These are phyloP conservation scores for Ceratoteleas bidentatus DNA, from an alignment of 1,140 invertebrate species.

Conservation along the genomic window DNA sequence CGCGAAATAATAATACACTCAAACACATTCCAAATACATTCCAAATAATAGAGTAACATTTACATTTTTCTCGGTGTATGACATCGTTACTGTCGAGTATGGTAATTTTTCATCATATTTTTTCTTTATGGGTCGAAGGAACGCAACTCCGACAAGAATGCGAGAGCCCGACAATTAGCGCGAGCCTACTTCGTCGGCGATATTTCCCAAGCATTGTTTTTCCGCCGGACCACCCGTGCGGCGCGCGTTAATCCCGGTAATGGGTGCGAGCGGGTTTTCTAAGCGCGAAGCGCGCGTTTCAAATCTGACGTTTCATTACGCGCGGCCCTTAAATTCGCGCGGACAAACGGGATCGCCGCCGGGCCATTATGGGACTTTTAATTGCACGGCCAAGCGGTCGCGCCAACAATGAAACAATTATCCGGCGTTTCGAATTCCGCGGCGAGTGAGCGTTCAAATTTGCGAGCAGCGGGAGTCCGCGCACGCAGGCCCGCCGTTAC, in stretches of 20 bases:
- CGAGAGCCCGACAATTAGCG: conserved; percentile 54
- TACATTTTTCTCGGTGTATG: neutral
- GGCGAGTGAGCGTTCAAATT: conserved; percentile 28
- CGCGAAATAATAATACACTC: no score
- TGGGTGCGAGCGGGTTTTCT: conserved; percentile 9
- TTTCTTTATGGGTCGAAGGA: conserved; percentile 21
- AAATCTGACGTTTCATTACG: conserved; percentile 21
- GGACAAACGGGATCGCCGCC: conserved; percentile 12
- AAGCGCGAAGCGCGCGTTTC: conserved; percentile 2
- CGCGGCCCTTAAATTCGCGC: conserved; percentile 17
- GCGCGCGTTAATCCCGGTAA: conserved; percentile 34
- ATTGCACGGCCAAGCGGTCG: conserved; percentile 28
- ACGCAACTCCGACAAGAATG: conserved; percentile 54
- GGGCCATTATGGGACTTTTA: conserved; percentile 24
- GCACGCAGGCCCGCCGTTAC: conserved; percentile 24
- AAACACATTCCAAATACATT: no score
- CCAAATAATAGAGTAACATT: no score
- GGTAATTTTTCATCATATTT: neutral
- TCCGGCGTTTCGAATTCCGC: conserved; percentile 31
- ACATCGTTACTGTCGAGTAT: conserved; percentile 16
- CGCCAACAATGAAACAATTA: conserved; percentile 45
- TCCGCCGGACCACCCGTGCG: conserved; percentile 47
- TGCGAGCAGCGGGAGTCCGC: conserved; percentile 24
- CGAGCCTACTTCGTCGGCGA: conserved; percentile 43
- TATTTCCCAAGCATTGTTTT: conserved; percentile 57